These are phyloP conservation scores for Beris morrisii DNA, from an alignment of 2,888 invertebrate genomes.

Conservation along the genomic window DNA sequence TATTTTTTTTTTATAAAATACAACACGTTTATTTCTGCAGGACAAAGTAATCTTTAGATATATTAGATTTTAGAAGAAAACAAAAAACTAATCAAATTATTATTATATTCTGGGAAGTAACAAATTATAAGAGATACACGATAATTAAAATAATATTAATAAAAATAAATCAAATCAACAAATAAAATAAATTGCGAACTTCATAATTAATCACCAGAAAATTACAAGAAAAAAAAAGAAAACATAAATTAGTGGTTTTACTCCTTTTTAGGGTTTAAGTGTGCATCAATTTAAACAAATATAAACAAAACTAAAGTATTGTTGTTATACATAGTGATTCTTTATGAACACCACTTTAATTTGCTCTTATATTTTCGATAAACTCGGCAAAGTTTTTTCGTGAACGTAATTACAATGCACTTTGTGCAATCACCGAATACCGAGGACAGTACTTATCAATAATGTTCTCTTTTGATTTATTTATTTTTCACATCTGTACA, in stretches of 20 bases:
- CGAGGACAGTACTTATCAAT: not conserved
- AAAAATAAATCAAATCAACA: conserved; percentile 4
- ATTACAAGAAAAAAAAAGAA: conserved; percentile 1
- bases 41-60: conserved; percentile 27
- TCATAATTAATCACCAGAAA: conserved; percentile 15
- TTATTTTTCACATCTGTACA: too few relatives aligned
- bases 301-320: conserved; percentile 1
- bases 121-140: conserved; percentile 1
- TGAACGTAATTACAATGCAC: not conserved
- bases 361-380: too few relatives aligned
- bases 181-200: conserved; percentile 22
- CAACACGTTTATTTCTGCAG: conserved; percentile 29
- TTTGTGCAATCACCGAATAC: not conserved
- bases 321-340: not conserved
- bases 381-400: not conserved
- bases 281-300: conserved; percentile 17
- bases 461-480: too few relatives aligned
- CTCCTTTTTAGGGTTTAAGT: conserved; percentile 24
- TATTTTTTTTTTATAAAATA: conserved; percentile 11
- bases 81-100: conserved; percentile 26
- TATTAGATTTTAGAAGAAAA: conserved; percentile 24
- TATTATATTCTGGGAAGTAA: conserved; percentile 28
- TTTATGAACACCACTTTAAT: too few relatives aligned
- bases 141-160: conserved; percentile 15
- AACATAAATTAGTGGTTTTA: conserved; percentile 18